Evolutionary conservation across 2,888 invertebrate genomes (phyloP), one percentile per base, ranked within the genome.

Genomic region (Drosophila prostipennis): DNA sequence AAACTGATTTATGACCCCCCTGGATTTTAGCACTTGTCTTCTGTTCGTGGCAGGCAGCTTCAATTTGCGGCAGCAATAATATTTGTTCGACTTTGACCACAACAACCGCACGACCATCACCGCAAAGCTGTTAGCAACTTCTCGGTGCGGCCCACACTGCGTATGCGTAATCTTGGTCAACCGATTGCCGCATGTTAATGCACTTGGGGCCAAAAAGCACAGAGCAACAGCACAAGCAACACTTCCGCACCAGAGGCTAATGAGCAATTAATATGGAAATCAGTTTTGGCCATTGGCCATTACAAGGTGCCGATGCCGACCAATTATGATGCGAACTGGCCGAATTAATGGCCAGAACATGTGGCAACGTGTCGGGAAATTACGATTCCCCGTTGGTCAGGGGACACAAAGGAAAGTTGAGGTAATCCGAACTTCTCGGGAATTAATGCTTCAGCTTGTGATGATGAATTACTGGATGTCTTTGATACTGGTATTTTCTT

Each of bases 261-360:
- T 75, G 75, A 71, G 72, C 75, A 87, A 89, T 84, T 89, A 84
- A 89, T 87, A 89, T 89, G 89, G 77, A 77, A 84, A 89, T 78
- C 73, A 72, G 70, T 52, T 74, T 39, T 19, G 67, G 55, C 40
- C 45, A 67, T 39, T 16, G 67, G 55, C 40, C 45, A 67, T 53
- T 72, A 52, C 73, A 54, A 55, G 45, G 51, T 52, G 67, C 29
- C 49, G 19, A 6, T 56, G 67, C 29, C 49, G 19, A 6, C 73
- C 67, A 74, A 71, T 86, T 88, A 84, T 70, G 69, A 54, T 37
- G 16, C 48, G 34, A 34, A 37, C 64, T 34, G 23, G 8, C 39
- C 43, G 34, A 71, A 85, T 71, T 79, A 84, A 73, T 87, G 76
- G 73, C 52, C 64, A 55, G 55, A 29, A 70, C 76, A 75, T 71